Percentiles rank a stretch among this genome's conserved stretches.
Evolutionary conservation across 2,797 vertebrate genomes (phyloP).

Genomic region (Miichthys miiuy): DNA sequence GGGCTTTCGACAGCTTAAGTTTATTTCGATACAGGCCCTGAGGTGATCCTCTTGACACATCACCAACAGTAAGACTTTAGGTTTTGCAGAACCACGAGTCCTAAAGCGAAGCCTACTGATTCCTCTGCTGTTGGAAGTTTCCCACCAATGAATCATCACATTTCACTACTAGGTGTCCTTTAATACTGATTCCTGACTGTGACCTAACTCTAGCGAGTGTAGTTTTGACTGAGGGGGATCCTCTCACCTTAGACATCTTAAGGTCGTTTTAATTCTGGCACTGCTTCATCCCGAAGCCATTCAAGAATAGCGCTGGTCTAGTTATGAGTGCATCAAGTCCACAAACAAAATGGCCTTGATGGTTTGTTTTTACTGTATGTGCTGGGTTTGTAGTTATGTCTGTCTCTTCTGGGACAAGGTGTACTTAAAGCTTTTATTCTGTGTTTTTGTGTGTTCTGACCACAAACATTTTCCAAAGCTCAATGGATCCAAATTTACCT

Average conservation of each 20-base stretch:
- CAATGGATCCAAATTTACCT: neutral
- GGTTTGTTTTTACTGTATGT: neutral
- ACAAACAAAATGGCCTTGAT: neutral
- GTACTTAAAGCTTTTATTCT: conserved; percentile 4
- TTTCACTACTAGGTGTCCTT: neutral
- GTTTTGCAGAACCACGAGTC: neutral
- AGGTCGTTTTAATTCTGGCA: conserved; percentile 10
- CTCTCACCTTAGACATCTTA: conserved; percentile 1
- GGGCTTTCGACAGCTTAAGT: neutral
- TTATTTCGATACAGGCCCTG: no score
- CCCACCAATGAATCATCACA: neutral
- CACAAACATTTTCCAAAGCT: neutral
- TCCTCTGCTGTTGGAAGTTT: neutral
- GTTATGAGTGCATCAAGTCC: neutral
- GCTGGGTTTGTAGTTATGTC: neutral
- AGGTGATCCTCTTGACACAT: no score
- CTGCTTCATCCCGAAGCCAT: conserved; percentile 13
- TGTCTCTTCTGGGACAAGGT: conserved; percentile 5
- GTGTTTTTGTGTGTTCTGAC: neutral
- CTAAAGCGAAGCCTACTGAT: neutral
- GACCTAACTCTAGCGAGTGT: neutral
- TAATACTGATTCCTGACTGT: neutral
- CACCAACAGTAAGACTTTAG: neutral
- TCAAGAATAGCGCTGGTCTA: conserved; percentile 18
- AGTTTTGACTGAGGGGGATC: neutral